Base-by-base conservation (phyloP, 2,888 invertebrate species). In the Drosophila paramelanica region DNA sequence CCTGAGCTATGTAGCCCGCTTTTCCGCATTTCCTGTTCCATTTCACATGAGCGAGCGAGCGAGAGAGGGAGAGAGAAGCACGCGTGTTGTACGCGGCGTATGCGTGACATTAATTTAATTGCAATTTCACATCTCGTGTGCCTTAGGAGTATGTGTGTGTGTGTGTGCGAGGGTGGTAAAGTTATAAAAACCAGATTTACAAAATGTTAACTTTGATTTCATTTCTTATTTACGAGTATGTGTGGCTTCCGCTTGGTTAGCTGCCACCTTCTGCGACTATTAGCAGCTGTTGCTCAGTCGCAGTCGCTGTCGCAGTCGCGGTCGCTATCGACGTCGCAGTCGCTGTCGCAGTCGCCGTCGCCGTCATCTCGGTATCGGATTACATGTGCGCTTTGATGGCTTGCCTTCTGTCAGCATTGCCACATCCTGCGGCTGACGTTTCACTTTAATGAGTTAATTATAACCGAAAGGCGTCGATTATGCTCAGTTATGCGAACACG, bases 101-200 rank as follows among this genome's bases (percentile, higher is more conserved):
- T 86, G 87, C 89, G 85, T 86, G 85, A 86, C 89, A 86, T 86
- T 86, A 86, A 86, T 86, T 86, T 88, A 86, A 86, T 86, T 86
- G 85, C 89, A 83, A 87, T 88, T 86, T 86, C 87, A 74, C 88
- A 86, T 64, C 57, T 59, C 76, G 61, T 62, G 57, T 65, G 61
- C 72, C 49, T 58, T 55, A 42, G 45, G 47, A 55, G 43, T 41
- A 60, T 36, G 47, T 45, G 31, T 58, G 25, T 45, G 38, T 27
- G 23, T 10, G 38, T 25, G 17, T 41, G 1, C n/a, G 20, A 6
- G 59, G 27, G 43, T 51, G 58, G 68, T 43, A 82, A 82, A 87
- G 82, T 87, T 82, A 84, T 84, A 84, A 85, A 85, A 85, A 85
- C 88, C 84, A 82, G 88, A 88, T 85, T 85, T 88, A 85, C 88